Evolutionary conservation across 1,140 invertebrate genomes (phyloP).

Genomic region (Tribolium castaneum): DNA sequence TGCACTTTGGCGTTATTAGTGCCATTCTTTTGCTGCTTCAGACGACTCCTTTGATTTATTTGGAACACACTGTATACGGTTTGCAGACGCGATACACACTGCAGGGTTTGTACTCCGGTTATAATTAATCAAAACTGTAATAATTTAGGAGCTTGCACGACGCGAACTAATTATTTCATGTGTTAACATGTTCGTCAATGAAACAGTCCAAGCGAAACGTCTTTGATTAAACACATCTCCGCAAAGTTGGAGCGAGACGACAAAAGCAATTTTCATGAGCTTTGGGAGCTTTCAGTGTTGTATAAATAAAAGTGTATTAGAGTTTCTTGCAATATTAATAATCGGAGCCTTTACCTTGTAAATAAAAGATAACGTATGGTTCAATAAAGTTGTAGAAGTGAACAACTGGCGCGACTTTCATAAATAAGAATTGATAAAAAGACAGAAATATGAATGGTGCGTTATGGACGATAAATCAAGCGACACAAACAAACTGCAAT

Average conservation of each 20-base stretch:
- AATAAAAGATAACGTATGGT: constrained; percentile 26
- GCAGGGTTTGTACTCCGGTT: neutral
- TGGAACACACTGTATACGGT: neutral
- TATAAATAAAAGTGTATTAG: constrained; percentile 19
- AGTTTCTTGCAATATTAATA: constrained; percentile 18
- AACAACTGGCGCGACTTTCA: constrained; percentile 18
- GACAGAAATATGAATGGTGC: constrained; percentile 31
- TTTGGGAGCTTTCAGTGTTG: neutral
- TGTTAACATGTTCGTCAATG: constrained; percentile 10
- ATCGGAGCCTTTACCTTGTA: neutral
- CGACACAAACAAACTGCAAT: constrained; percentile 34
- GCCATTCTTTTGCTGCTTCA: neutral
- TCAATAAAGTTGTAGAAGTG: constrained; percentile 35
- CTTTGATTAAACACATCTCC: constrained; percentile 12
- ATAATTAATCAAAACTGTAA: constrained; percentile 29
- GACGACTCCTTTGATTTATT: neutral
- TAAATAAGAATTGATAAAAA: constrained; percentile 38
- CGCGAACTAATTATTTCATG: constrained; percentile 22
- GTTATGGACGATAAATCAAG: constrained; percentile 9
- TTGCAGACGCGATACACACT: neutral
- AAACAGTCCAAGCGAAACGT: constrained; percentile 5
- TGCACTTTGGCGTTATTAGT: too few species aligned
- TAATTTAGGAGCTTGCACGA: neutral
- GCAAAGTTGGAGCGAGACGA: neutral
- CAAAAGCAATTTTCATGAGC: constrained; percentile 3